Percentiles rank a stretch among this genome's conserved stretches.
These are phyloP conservation scores for Danaus plexippus DNA, from an alignment of 1,140 invertebrate species.

Conservation along the genomic window DNA sequence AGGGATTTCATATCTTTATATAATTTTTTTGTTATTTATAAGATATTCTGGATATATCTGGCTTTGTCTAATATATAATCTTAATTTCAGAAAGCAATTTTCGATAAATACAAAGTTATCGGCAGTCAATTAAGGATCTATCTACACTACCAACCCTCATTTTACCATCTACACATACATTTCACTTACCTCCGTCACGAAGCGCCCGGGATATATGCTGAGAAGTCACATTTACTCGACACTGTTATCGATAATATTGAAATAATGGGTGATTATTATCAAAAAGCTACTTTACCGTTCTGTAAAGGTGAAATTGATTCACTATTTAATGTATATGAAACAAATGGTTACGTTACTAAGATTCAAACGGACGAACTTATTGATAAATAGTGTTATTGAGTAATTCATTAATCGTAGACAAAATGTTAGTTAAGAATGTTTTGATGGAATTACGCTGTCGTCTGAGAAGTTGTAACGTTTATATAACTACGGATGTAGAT, in stretches of 20 bases:
- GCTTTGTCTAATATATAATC: slow-evolving; percentile 7
- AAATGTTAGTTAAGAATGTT: slow-evolving; percentile 66
- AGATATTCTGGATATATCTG: no score
- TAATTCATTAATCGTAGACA: slow-evolving; percentile 26
- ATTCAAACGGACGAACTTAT: slow-evolving; percentile 46
- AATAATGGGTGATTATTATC: slow-evolving; percentile 86
- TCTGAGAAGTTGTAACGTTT: slow-evolving; percentile 72
- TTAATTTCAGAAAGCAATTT: slow-evolving; percentile 78
- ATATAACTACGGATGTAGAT: slow-evolving; percentile 64
- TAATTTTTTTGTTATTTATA: no score
- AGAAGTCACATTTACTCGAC: slow-evolving; percentile 88
- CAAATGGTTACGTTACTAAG: slow-evolving; percentile 54
- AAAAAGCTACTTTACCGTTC: slow-evolving; percentile 83
- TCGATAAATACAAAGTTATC: slow-evolving; percentile 83
- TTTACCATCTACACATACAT: slow-evolving; percentile 97
- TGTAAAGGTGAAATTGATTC: slow-evolving; percentile 76
- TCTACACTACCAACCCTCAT: slow-evolving; percentile 97
- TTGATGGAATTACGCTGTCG: slow-evolving; percentile 72
- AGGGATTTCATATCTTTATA: no score
- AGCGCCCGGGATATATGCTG: slow-evolving; percentile 84
- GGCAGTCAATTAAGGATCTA: slow-evolving; percentile 85
- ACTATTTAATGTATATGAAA: slow-evolving; percentile 69
- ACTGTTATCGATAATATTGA: slow-evolving; percentile 95
- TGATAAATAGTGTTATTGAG: slow-evolving; percentile 41
- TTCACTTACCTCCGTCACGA: slow-evolving; percentile 89